phyloP scores from a whole-genome alignment of 2,888 invertebrate genomes.

The Choristoneura rosaceana region DNA sequence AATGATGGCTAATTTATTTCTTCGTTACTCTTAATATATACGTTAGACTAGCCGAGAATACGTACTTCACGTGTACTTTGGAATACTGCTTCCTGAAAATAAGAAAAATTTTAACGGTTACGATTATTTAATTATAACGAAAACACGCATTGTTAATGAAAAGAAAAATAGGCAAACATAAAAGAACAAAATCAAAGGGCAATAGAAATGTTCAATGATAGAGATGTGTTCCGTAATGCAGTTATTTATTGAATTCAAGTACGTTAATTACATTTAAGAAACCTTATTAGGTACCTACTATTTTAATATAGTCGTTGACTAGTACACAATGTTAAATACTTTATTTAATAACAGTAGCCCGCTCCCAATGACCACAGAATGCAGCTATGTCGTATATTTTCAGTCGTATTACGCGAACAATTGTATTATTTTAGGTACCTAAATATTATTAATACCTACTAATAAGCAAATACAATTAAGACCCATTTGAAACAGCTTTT shows the following conservation, averaged over 20 bases:
- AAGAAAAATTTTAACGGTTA: constrained; percentile 60
- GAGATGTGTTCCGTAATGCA: constrained; percentile 64
- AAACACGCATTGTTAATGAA: not conserved
- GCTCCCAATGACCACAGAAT: constrained; percentile 40
- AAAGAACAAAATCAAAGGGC: not conserved
- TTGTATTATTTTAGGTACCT: constrained; percentile 34
- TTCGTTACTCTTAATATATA: constrained; percentile 80
- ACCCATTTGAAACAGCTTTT: constrained; percentile 4
- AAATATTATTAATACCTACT: constrained; percentile 27
- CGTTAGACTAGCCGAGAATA: constrained; percentile 73
- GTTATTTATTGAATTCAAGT: constrained; percentile 81
- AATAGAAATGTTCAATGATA: constrained; percentile 58
- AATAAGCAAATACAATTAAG: constrained; percentile 33
- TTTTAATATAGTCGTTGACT: constrained; percentile 78
- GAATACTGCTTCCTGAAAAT: constrained; percentile 83
- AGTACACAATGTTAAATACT: constrained; percentile 56
- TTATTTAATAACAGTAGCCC: constrained; percentile 41
- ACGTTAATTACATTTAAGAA: constrained; percentile 79
- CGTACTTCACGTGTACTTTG: constrained; percentile 83
- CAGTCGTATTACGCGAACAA: constrained; percentile 34
- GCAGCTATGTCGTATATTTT: constrained; percentile 36
- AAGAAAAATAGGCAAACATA: not conserved
- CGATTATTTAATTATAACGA: constrained; percentile 29
- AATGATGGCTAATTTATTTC: constrained; percentile 75
- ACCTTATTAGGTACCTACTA: constrained; percentile 55